Evolutionary conservation across 64 coral and sea anemone species (phyloP), one percentile per base, ranked within the genome.

Genomic region (Orbicella faveolata): DNA sequence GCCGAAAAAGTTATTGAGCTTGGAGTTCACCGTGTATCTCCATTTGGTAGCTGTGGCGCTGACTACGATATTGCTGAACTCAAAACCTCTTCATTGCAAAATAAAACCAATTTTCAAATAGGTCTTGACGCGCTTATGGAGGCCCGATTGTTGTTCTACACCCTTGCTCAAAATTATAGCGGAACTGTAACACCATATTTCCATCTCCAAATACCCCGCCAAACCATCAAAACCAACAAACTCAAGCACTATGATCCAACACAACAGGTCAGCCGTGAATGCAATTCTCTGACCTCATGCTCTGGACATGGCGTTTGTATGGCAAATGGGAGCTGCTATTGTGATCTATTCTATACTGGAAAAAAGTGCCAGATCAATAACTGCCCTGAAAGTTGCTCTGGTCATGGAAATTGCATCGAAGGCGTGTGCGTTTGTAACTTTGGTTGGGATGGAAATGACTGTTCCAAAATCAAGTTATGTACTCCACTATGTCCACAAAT

Each of bases 301-400:
- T 94, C 80, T 34, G 92, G 88, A 73, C 92, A 94, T 83, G 92
- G 92, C 8, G 30, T 94, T 51, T 94, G 92, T 41, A 90, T 86
- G n/a, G 48, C 35, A 30, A 75, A 86, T 35, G 92, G 88, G 20
- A 65, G 36, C 36, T 94, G 92, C 53, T 53, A 70, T 16, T 94
- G 92, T 74, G 92, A 94, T 87, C 17, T 19, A 37, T 74, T 85
- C 17, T 94, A 90, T 54, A 73, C 10, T 12, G 92, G 92, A 78
- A 63, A 61, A 54, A 83, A 94, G 39, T 94, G 92, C 14, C 76
- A 77, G 15, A 72, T 88, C 3, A 94, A 88, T 52, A 79, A 75
- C 23, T 94, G 92, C 30, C 88, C 75, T 61, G 78, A 83, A 57
- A 75, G 84, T 36, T 94, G 92, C 62, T 94, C 92, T 63, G 89